Conservation (phyloP, 2,797 vertebrate genomes). For the Heliangelus exortis region DNA sequence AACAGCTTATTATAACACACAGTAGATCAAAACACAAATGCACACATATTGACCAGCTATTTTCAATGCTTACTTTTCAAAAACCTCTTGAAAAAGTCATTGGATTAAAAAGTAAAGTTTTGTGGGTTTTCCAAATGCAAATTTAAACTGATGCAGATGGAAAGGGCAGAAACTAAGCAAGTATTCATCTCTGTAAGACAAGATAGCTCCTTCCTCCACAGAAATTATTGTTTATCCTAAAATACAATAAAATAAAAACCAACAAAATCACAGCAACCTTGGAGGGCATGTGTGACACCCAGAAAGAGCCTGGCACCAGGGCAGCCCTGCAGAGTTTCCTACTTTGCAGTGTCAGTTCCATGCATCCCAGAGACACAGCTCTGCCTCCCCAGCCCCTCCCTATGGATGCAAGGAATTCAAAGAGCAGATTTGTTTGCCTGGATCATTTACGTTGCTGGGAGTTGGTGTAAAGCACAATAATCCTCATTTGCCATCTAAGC, state of each 20-base stretch:
- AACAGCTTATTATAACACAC: not conserved
- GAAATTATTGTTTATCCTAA: not conserved
- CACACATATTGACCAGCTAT: not conserved
- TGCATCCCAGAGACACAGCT: not conserved
- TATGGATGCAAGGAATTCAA: constrained; percentile 10
- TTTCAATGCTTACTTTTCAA: not conserved
- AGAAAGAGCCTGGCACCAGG: not conserved
- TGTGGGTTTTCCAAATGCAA: not conserved
- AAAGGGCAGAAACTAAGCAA: not conserved
- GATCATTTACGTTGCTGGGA: constrained; percentile 20
- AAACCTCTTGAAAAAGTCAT: not conserved
- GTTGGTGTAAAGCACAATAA: constrained; percentile 43
- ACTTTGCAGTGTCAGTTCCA: not conserved
- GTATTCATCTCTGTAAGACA: not conserved
- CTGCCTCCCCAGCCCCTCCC: constrained; percentile 31
- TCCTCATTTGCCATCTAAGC: constrained; percentile 19
- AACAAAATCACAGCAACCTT: not conserved
- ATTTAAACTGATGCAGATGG: not conserved
- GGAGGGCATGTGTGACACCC: not conserved
- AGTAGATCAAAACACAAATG: not conserved
- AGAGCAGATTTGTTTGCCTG: constrained; percentile 33
- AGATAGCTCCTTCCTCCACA: not conserved
- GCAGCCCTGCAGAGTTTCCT: not conserved
- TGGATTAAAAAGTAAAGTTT: not conserved
- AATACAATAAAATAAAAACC: too few species aligned